These are phyloP conservation scores for Thalassarche chlororhynchos DNA, from an alignment of 2,113 vertebrate genomes.

Conservation along the genomic window DNA sequence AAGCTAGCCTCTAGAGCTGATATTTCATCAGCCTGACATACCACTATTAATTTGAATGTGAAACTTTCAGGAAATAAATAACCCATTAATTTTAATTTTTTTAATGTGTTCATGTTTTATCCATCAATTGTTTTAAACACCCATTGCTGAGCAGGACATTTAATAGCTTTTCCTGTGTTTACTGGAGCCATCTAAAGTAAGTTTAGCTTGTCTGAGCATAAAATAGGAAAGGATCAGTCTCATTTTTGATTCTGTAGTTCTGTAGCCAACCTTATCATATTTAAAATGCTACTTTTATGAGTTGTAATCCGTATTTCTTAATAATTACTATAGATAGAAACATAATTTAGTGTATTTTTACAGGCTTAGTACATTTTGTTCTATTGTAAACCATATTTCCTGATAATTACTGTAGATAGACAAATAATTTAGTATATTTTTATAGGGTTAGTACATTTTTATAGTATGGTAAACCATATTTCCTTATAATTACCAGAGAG, in stretches of 20 bases:
- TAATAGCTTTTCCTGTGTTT: not conserved
- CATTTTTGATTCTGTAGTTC: slow-evolving; percentile 9
- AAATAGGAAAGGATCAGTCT: not conserved
- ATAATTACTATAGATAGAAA: slow-evolving; percentile 52
- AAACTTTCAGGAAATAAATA: slow-evolving; percentile 37
- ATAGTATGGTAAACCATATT: slow-evolving; percentile 71
- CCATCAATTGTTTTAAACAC: not conserved
- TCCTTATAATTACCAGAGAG: slow-evolving; percentile 72
- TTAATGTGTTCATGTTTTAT: not conserved
- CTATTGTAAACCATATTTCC: slow-evolving; percentile 71
- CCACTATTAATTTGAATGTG: slow-evolving; percentile 1
- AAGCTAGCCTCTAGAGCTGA: not conserved
- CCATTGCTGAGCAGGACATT: not conserved
- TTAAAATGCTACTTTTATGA: slow-evolving; percentile 54
- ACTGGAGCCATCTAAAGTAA: not conserved
- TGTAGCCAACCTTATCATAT: slow-evolving; percentile 14
- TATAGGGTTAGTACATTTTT: slow-evolving; percentile 69
- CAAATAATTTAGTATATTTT: slow-evolving; percentile 74
- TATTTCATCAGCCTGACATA: slow-evolving; percentile 28
- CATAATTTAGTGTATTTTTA: slow-evolving; percentile 69
- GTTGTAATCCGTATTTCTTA: slow-evolving; percentile 53
- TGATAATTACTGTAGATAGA: slow-evolving; percentile 71
- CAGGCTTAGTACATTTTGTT: slow-evolving; percentile 63
- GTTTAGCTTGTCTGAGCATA: not conserved
- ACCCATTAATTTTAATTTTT: not conserved